Evolutionary conservation across 1,140 invertebrate genomes (phyloP).

Genomic region (Lamellibrachia luymesi): DNA sequence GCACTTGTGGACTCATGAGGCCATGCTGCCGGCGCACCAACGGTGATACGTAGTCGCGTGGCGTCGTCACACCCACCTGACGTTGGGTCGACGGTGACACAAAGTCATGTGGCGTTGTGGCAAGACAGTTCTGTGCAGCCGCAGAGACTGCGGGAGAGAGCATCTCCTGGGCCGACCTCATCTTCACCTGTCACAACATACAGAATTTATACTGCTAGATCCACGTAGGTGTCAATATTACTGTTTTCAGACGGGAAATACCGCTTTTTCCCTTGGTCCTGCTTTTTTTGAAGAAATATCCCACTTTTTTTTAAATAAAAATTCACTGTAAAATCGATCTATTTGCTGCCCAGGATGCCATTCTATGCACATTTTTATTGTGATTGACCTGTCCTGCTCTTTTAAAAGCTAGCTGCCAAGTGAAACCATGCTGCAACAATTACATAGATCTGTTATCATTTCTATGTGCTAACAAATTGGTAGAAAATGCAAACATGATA

Average conservation of each 20-base stretch:
- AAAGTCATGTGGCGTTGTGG: background rate
- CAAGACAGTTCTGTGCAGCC: background rate
- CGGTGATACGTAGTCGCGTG: background rate
- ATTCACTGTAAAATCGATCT: background rate
- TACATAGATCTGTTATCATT: no score
- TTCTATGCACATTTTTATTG: no score
- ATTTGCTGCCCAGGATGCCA: no score
- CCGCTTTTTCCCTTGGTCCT: background rate
- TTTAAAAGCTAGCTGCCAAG: no score
- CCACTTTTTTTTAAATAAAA: background rate
- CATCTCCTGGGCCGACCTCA: background rate
- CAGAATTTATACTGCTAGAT: background rate
- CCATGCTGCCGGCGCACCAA: background rate
- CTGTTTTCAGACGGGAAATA: background rate
- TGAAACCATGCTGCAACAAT: no score
- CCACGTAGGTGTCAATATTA: background rate
- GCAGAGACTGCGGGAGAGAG: background rate
- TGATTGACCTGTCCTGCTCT: no score
- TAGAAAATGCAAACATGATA: no score
- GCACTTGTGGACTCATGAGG: background rate
- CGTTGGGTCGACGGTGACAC: slow-evolving; percentile 11
- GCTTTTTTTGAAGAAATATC: background rate
- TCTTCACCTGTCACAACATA: background rate
- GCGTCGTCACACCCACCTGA: background rate
- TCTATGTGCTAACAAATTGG: no score